Base-by-base conservation (phyloP, 2,888 invertebrate species). In the Dryobota labecula region DNA sequence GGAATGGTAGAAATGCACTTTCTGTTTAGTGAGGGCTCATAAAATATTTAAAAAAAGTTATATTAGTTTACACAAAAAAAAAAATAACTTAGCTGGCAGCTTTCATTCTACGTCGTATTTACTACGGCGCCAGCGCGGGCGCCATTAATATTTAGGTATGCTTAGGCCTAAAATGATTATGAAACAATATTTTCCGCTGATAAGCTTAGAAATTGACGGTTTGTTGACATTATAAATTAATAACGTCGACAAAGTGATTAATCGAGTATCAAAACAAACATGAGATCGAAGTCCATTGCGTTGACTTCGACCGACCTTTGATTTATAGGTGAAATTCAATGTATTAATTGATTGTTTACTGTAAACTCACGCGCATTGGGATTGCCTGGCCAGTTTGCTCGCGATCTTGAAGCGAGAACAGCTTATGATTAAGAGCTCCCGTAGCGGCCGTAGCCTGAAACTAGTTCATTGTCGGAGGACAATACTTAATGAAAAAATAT, bases 261-360 rank as follows among this genome's bases (percentile, higher is more conserved):
- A 76, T 66, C 45, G 60, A 57, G 33, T 49, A 71, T 74, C 62
- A 70, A 83, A 76, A 70, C 72, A 77, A 70, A 66, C 38, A 18
- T 2, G 8, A 47, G 62, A 30, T 70, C 73, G 62, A 83, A 83
- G 83, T 83, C 80, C 63, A 66, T 8, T 58, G 11, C 30, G 56
- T 56, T 36, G 18, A 11, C 27, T 54, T 9, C 1, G 33, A 45
- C 13, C 69, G 62, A 80, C 79, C 80, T 80, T 80, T 80, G 83
- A 63, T 63, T 73, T 65, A 6, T 70, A 63, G 53, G 57, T 76
- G 65, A 76, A 78, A 76, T 64, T 76, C 30, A 45, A 49, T 27
- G 47, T 60, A 51, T 53, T 51, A 51, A 61, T 73, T 73, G 13
- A 43, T 41, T 74, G 53, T 63, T 74, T 67, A 62, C 24, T 27